Base-by-base conservation (phyloP, 2,888 invertebrate genomes). In the Brenthis daphne region DNA sequence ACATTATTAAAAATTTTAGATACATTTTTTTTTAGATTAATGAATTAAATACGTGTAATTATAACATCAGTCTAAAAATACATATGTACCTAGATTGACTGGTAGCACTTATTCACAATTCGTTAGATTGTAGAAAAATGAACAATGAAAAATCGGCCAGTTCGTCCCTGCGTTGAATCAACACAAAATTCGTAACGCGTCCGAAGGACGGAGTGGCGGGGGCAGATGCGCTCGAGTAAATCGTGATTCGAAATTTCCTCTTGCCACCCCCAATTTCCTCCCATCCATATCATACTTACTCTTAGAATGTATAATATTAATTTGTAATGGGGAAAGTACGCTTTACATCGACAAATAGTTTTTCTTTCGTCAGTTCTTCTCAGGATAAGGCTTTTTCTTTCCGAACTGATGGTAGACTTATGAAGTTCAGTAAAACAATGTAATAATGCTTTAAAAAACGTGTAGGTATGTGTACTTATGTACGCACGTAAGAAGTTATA, bases 161-260 rank as follows among this genome's bases (percentile, higher is more conserved):
- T 86, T 64, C 88, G 76, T 72, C 81, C 75, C 87, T 87, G 86
- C 70, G 8, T 51, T 50, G 67, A 71, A 65, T 73, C 71, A 74
- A 74, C 76, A 74, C 77, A 77, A 75, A 84, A 89, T 85, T 87
- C 87, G 76, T 81, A 67, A 51, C 79, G 80, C 87, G 88, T 86
- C 66, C 79, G 76, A 90, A 89, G 90, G 89, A 85, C 88, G 86
- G 79, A 82, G 82, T 81, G 84, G 81, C 81, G 81, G 81, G 84
- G 85, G 82, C 87, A 90, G 89, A 89, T 86, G 88, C 86, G 86
- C 85, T 82, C 81, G 82, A 85, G 84, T 85, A 81, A 84, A 86
- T 85, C 86, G 86, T 85, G 88, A 86, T 83, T 78, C 79, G 79
- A 82, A 82, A 82, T 78, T 76, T 75, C 74, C 75, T 65, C 73